Percentiles rank a stretch among this genome's conserved stretches.
Evolutionary conservation across 2,888 invertebrate genomes (phyloP).

Genomic region (Leptinotarsa peninsularis): DNA sequence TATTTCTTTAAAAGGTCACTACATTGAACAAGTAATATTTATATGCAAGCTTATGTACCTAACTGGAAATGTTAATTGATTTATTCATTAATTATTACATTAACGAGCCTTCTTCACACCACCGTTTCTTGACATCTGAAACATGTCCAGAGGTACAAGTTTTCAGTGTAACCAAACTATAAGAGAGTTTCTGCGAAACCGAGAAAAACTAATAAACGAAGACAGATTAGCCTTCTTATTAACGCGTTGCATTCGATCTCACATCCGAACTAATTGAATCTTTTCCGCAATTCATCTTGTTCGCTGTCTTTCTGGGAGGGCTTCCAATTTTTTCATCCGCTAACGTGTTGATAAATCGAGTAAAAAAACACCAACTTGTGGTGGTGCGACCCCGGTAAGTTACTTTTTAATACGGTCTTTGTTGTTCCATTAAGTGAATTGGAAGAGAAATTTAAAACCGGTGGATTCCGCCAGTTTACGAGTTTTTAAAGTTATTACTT

Average conservation of each 20-base stretch:
- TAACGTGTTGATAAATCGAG: conserved; percentile 25
- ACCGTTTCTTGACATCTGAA: neutral
- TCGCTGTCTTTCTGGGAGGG: conserved; percentile 27
- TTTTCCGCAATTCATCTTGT: conserved; percentile 62
- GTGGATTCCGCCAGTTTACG: conserved; percentile 3
- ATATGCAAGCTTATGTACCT: too few relatives aligned
- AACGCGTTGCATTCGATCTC: conserved; percentile 58
- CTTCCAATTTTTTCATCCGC: conserved; percentile 19
- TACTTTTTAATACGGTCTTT: conserved; percentile 2
- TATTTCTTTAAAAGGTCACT: too few relatives aligned
- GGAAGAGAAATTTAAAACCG: conserved; percentile 39
- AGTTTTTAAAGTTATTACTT: conserved; percentile 15
- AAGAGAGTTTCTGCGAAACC: conserved; percentile 32
- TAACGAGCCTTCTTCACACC: neutral
- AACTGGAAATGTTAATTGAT: too few relatives aligned
- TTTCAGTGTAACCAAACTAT: neutral
- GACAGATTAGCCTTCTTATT: conserved; percentile 61
- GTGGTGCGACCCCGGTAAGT: neutral
- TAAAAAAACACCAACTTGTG: conserved; percentile 29
- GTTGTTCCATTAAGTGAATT: conserved; percentile 39
- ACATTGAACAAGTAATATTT: too few relatives aligned
- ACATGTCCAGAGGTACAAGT: neutral
- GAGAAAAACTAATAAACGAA: conserved; percentile 58
- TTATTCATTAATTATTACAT: too few relatives aligned
- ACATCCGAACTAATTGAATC: conserved; percentile 58